phyloP scores from a whole-genome alignment of 2,113 vertebrate species.

The Hemicordylus capensis region DNA sequence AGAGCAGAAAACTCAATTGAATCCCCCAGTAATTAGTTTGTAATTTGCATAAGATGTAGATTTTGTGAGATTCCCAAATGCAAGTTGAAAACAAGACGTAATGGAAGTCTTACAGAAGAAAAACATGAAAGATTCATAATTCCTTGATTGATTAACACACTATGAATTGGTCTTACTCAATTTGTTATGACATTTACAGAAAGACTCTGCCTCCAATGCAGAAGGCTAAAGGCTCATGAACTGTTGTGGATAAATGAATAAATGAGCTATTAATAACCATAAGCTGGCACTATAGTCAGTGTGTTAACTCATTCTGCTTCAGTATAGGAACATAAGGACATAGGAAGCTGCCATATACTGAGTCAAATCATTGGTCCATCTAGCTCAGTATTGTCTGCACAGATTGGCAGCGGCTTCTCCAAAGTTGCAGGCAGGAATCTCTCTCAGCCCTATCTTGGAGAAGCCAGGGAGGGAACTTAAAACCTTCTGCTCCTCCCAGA shows the following conservation, averaged over 20 bases:
- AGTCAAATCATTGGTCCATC: too few relatives aligned
- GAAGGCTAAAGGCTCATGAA: background rate
- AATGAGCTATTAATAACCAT: background rate
- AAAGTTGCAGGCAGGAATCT: too few relatives aligned
- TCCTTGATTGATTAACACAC: background rate
- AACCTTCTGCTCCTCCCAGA: too few relatives aligned
- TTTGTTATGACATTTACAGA: background rate
- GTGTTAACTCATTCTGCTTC: background rate
- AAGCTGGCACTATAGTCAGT: background rate
- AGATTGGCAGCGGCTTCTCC: too few relatives aligned
- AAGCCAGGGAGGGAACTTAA: too few relatives aligned
- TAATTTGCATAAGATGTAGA: slow-evolving; percentile 43
- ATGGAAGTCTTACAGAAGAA: slow-evolving; percentile 18
- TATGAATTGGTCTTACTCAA: background rate
- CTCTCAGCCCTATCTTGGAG: too few relatives aligned
- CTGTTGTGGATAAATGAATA: background rate
- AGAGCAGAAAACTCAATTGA: slow-evolving; percentile 37
- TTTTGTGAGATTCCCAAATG: slow-evolving; percentile 33
- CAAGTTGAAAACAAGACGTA: slow-evolving; percentile 22
- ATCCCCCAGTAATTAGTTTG: slow-evolving; percentile 43
- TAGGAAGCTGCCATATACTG: too few relatives aligned
- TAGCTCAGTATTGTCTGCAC: too few relatives aligned
- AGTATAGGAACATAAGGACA: too few relatives aligned
- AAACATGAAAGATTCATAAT: background rate
- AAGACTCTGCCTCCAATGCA: background rate